Base-by-base conservation (phyloP, 1,140 invertebrate species). In the Monomorium pharaonis region DNA sequence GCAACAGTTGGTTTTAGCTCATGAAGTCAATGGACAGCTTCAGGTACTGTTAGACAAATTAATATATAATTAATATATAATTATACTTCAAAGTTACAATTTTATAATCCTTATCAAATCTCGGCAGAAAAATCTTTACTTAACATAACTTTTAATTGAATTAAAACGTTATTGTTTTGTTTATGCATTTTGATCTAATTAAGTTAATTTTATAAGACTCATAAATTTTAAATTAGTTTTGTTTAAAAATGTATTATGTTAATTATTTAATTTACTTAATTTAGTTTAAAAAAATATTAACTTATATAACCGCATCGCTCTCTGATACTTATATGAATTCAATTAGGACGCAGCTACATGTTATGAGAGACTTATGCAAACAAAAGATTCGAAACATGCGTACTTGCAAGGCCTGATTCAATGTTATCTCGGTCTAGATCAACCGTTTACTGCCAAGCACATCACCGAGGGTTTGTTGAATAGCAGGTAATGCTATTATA, bases 351-450 rank as follows among this genome's bases (percentile, higher is more conserved):
- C 97, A 16, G 96, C 97, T 5, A 96, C 96, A 1, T 98, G 97
- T 89, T 98, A 98, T 92, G 97, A 98, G 93, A 96, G 96, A 84
- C 94, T 98, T 44, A 96, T 97, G 5, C 96, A 97, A 88, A 93
- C 96, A 89, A 93, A 95, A 69, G 93, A 95, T 9, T 89, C 96
- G 3, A 96, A 96, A 78, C 94, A 95, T 47, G 95, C 96, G 54
- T 97, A 95, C 89, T 92, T 95, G 24, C 92, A 96, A 96, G 96
- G 96, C 67, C 96, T 97, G 95, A 96, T 98, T 49, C 96, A 97
- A 70, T 97, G 97, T 89, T 98, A 98, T 90, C 91, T 98, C 10
- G 96, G 96, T 47, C 95, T 98, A 60, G 97, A 98, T 92, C 97
- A 98, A 88, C 97, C 97, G 0, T 97, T 97, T 87, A 97, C 97